Evolutionary conservation across 2,797 vertebrate species (phyloP).

Genomic region (Todus mexicanus): DNA sequence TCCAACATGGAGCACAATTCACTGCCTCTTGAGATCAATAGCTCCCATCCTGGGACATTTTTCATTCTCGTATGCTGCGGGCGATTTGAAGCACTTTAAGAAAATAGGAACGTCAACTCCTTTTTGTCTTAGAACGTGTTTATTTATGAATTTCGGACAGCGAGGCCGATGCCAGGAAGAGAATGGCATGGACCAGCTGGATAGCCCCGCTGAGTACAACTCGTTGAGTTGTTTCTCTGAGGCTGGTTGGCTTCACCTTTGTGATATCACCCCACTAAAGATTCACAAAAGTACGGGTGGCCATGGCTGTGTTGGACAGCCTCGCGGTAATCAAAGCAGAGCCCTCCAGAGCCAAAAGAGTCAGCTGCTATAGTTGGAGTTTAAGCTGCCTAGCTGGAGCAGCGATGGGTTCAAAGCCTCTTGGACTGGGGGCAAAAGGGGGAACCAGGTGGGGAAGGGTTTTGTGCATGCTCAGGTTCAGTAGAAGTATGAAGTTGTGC

Average conservation of each 20-base stretch:
- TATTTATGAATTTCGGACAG: slow-evolving; percentile 54
- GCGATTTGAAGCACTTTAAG: slow-evolving; percentile 29
- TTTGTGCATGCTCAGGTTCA: neutral
- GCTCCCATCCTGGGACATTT: slow-evolving; percentile 20
- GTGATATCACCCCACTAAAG: neutral
- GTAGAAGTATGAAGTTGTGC: neutral
- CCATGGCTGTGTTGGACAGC: neutral
- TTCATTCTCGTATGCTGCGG: neutral
- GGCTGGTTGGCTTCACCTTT: neutral
- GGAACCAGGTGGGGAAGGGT: fast-evolving
- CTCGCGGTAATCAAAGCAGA: neutral
- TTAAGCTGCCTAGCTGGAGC: neutral
- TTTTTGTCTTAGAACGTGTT: slow-evolving; percentile 4
- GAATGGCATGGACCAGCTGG: slow-evolving; percentile 39
- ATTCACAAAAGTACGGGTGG: neutral
- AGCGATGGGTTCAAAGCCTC: neutral
- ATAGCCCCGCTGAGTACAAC: neutral
- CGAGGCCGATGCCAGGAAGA: neutral
- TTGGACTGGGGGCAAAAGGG: fast-evolving
- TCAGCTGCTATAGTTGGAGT: neutral
- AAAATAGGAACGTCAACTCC: neutral
- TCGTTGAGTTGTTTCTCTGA: neutral
- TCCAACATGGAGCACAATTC: slow-evolving; percentile 47
- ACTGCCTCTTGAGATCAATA: slow-evolving; percentile 52
- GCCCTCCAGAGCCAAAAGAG: neutral